Percentiles rank a stretch among this genome's conserved stretches.
These are phyloP conservation scores for Hippocampus guttulatus DNA, from an alignment of 2,113 vertebrate genomes.

Conservation along the genomic window DNA sequence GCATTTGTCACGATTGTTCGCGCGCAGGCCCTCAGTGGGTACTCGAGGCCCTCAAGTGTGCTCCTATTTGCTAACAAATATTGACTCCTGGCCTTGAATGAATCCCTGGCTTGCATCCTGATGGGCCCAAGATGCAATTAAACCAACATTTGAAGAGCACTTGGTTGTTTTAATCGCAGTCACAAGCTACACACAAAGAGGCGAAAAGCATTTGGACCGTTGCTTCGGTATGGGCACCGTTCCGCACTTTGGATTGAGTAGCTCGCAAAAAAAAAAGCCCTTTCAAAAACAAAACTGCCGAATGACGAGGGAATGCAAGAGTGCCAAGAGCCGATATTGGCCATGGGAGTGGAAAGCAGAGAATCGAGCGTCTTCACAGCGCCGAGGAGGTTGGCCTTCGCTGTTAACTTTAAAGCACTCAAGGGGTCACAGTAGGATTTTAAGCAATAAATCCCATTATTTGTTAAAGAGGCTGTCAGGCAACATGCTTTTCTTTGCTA, in stretches of 20 bases:
- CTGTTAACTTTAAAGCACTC: slow-evolving; percentile 23
- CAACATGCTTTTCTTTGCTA: background rate
- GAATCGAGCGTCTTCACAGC: slow-evolving; percentile 44
- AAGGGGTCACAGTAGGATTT: background rate
- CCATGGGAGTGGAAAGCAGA: slow-evolving; percentile 62
- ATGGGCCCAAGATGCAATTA: slow-evolving; percentile 44
- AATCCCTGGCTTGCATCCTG: slow-evolving; percentile 25
- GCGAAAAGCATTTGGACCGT: slow-evolving; percentile 48
- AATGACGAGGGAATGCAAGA: slow-evolving; percentile 38
- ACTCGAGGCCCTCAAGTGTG: slow-evolving; percentile 57
- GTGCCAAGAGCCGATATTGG: slow-evolving; percentile 57
- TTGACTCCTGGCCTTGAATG: slow-evolving; percentile 54
- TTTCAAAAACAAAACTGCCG: slow-evolving; percentile 59
- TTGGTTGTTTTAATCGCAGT: slow-evolving; percentile 7
- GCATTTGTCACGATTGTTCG: slow-evolving; percentile 62
- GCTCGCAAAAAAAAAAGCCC: slow-evolving; percentile 46
- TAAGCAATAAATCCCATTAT: background rate
- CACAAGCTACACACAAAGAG: background rate
- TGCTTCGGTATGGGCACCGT: slow-evolving; percentile 43
- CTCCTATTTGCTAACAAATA: slow-evolving; percentile 59
- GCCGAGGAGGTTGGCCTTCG: slow-evolving; percentile 38
- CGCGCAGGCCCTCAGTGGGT: slow-evolving; percentile 48
- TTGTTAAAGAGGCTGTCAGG: slow-evolving; percentile 1
- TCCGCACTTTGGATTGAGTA: slow-evolving; percentile 48
- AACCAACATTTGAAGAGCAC: slow-evolving; percentile 37